Base-by-base conservation (phyloP, 2,113 vertebrate species). In the Eurystomus gularis region DNA sequence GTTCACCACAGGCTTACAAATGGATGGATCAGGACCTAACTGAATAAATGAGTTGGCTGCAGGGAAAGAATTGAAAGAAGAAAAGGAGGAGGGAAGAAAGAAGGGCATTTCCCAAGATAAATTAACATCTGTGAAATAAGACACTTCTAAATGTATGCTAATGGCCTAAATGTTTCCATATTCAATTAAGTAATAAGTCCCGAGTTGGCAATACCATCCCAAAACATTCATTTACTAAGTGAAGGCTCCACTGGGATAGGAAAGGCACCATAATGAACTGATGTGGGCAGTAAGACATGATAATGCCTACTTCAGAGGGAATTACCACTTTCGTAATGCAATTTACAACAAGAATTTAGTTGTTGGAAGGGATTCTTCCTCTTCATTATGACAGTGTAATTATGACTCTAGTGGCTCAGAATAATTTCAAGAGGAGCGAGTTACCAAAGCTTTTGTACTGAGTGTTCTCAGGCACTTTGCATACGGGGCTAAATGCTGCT, bases 321-420 rank as follows among this genome's bases (percentile, higher is more conserved):
- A 94, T 48, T 84, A 15, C 44, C 6, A 19, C 55, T 58, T 77
- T 70, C 79, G 73, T 18, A 60, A 51, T 58, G 86, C 60, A 93
- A 90, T 94, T 91, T 95, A 42, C 90, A 79, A 12, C 66, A 65
- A 73, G 88, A 71, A 80, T 62, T 86, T n/a, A n/a, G 60, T 90
- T 71, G 39, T 91, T 96, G 39, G 49, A 76, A 71, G 68, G 25
- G 15, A 7, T 92, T 85, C 66, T 81, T 72, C 23, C 77, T 86
- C 92, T 92, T 94, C 95, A 93, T 97, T 96, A 94, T 97, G 92
- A 92, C 94, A 95, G 62, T 68, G 88, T 97, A 95, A 97, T 97
- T 96, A 94, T 91, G 91, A 66, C 83, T 93, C 73, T 60, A 61
- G 93, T 72, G 90, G 91, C 93, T 94, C 58, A 20, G 93, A 91